These are phyloP conservation scores for Ascaphus truei DNA, from an alignment of 2,113 vertebrate genomes.

Conservation along the genomic window DNA sequence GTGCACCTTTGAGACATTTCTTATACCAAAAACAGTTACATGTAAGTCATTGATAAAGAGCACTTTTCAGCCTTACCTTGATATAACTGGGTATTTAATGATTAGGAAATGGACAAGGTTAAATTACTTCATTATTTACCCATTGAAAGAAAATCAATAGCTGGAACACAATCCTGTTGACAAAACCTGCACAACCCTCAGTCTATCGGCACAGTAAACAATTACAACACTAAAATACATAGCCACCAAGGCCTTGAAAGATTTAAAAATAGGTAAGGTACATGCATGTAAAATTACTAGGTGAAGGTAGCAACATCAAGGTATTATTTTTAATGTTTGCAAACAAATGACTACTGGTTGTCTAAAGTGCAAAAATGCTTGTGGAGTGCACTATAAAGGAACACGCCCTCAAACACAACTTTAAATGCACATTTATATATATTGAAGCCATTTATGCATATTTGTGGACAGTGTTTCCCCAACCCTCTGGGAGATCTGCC, in stretches of 20 bases:
- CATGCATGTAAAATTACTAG: slow-evolving; percentile 6
- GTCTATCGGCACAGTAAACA: slow-evolving; percentile 45
- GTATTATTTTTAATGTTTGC: neutral
- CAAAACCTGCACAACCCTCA: slow-evolving; percentile 42
- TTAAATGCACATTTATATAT: too few species aligned
- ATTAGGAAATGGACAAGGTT: slow-evolving; percentile 53
- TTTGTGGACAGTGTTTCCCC: neutral
- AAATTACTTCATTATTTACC: slow-evolving; percentile 61
- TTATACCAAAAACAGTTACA: too few species aligned
- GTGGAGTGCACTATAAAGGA: too few species aligned
- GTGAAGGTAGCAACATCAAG: neutral
- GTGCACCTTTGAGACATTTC: too few species aligned
- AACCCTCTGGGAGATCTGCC: neutral
- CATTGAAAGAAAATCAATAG: slow-evolving; percentile 57
- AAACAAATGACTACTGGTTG: neutral
- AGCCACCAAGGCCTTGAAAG: slow-evolving; percentile 47
- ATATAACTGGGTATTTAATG: slow-evolving; percentile 43
- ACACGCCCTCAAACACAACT: too few species aligned
- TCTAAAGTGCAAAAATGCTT: neutral
- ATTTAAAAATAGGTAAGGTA: slow-evolving; percentile 35
- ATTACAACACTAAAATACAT: slow-evolving; percentile 57
- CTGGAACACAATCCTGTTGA: slow-evolving; percentile 58
- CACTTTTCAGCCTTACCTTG: slow-evolving; percentile 21
- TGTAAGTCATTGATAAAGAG: slow-evolving; percentile 29
- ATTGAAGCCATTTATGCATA: neutral